Conservation (phyloP, 2,888 invertebrate species). For the Tetragonisca angustula region DNA sequence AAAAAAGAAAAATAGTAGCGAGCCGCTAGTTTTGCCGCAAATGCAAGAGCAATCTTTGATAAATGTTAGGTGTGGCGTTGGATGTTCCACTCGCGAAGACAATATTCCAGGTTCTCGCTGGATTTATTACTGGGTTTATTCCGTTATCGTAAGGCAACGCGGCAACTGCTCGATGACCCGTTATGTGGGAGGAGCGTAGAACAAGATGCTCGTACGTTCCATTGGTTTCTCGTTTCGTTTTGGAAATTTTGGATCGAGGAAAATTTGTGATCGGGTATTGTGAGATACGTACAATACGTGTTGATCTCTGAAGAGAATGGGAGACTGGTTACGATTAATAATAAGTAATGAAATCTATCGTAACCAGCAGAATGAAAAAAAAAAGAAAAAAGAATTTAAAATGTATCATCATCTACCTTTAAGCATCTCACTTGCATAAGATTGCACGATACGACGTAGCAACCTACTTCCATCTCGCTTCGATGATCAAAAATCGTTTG, state of each 20-base stretch:
- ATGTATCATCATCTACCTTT: neutral
- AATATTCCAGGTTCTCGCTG: neutral
- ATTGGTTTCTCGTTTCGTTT: neutral
- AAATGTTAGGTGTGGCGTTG: too few species aligned
- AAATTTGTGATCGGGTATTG: too few species aligned
- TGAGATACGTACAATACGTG: too few species aligned
- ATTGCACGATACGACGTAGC: neutral
- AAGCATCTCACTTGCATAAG: neutral
- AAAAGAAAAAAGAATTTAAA: neutral
- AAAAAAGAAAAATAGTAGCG: too few species aligned
- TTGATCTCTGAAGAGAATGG: too few species aligned
- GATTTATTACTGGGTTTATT: neutral
- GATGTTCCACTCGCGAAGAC: neutral
- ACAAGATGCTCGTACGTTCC: neutral
- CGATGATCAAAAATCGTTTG: too few species aligned
- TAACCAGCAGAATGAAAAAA: too few species aligned
- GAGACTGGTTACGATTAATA: too few species aligned
- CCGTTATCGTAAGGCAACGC: neutral
- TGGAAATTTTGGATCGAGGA: too few species aligned
- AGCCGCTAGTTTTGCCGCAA: too few species aligned
- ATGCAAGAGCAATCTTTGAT: too few species aligned
- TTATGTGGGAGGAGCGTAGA: neutral
- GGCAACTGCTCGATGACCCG: constrained; percentile 4
- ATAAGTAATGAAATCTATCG: too few species aligned
- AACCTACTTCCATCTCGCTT: neutral